These are phyloP conservation scores for Heliconius hermathena DNA, from an alignment of 1,140 invertebrate species.

Conservation along the genomic window DNA sequence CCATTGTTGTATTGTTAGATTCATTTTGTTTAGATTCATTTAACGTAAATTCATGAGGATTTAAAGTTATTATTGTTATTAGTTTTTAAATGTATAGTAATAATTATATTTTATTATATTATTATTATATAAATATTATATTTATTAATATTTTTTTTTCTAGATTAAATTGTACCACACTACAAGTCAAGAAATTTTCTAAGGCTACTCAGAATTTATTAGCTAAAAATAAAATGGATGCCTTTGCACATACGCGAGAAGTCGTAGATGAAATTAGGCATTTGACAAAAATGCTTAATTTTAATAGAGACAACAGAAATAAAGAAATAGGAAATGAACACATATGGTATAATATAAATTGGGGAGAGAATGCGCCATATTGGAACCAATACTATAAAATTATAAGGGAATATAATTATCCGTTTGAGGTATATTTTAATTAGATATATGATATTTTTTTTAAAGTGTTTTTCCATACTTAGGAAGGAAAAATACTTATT, in stretches of 20 bases:
- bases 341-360: constrained; percentile 70
- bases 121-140: background rate
- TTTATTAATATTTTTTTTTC: constrained; percentile 35
- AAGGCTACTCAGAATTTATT: constrained; percentile 68
- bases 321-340: constrained; percentile 25
- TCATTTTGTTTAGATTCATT: too few species aligned
- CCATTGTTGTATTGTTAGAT: too few species aligned
- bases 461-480: too few species aligned
- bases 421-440: constrained; percentile 60
- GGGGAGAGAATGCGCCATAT: constrained; percentile 73
- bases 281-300: constrained; percentile 63
- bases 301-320: constrained; percentile 48
- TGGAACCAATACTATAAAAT: constrained; percentile 77
- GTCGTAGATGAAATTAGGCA: constrained; percentile 65
- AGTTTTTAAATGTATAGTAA: too few species aligned
- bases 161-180: constrained; percentile 68
- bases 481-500: too few species aligned
- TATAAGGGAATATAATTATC: constrained; percentile 69
- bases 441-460: too few species aligned
- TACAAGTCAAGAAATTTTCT: constrained; percentile 68
- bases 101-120: too few species aligned
- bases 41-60: too few species aligned
- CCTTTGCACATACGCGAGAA: constrained; percentile 55
- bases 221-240: constrained; percentile 62
- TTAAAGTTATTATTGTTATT: too few species aligned